Percentiles rank a stretch among this genome's conserved stretches.
Conservation (phyloP, 2,113 vertebrate genomes). For the Tragelaphus imberbis region DNA sequence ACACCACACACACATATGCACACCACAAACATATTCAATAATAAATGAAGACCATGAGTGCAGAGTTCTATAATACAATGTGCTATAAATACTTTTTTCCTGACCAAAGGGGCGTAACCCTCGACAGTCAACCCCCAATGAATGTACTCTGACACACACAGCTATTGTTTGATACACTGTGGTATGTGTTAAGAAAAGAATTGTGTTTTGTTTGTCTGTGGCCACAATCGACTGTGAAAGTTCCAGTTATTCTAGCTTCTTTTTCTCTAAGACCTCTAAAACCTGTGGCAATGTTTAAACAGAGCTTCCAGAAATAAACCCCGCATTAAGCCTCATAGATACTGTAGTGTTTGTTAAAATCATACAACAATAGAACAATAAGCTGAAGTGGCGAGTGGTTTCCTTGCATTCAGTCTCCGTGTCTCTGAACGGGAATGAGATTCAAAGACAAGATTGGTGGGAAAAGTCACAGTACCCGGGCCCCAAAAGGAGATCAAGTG, state of each 20-base stretch:
- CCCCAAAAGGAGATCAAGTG: neutral
- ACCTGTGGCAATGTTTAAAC: neutral
- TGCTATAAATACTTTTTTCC: neutral
- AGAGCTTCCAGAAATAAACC: neutral
- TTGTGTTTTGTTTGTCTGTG: neutral
- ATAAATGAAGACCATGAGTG: too few species aligned
- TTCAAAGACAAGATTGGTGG: neutral
- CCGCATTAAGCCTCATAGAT: neutral
- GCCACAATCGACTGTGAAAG: constrained; percentile 20
- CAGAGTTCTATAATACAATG: rapidly evolving
- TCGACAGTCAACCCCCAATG: neutral
- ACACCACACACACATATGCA: too few species aligned
- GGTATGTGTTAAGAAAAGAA: neutral
- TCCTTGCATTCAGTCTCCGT: neutral
- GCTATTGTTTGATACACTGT: neutral
- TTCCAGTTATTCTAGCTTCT: neutral
- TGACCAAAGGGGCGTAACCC: neutral
- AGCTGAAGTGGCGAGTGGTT: neutral
- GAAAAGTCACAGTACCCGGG: neutral
- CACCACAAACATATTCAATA: too few species aligned
- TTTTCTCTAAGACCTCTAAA: neutral
- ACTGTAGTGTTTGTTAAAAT: neutral
- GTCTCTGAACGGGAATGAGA: neutral
- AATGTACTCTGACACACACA: neutral
- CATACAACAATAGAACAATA: neutral